Evolutionary conservation across 2,888 invertebrate genomes (phyloP), one percentile per base, ranked within the genome.

Genomic region (Cordylochernes scorpioides): DNA sequence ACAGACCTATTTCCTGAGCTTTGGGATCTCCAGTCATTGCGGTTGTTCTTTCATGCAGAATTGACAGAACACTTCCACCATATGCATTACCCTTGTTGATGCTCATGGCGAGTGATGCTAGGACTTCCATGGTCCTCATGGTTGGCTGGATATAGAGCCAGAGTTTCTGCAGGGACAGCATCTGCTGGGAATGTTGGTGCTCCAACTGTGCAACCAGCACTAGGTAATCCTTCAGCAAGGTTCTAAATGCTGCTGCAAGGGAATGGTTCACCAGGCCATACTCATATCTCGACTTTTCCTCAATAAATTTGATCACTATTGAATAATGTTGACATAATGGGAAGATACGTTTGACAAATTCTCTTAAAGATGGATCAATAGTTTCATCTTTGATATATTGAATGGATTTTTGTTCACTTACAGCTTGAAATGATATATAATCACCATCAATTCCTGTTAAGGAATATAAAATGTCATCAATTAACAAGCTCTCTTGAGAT

Each of bases 231-330:
- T 74, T 71, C 28, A 77, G 54, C 26, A 84, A 58, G 32, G 63
- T 62, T 45, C 68, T 64, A 54, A 91, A 68, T 3, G 75, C 72
- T 29, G 75, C 72, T 40, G 74, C 70, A 22, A 91, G 56, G 1
- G 88, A 82, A 57, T 88, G 86, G 48, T 82, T 67, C 1, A 91
- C 80, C 55, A 80, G 70, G 5, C 88, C 86, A 47, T 68, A 69
- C 51, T 71, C 71, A 58, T 74, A 70, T 30, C 66, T 59, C 43
- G 68, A 66, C 45, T 70, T 67, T 48, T 70, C 68, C 51, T 84
- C 78, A 29, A 74, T 67, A 51, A 84, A 86, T 45, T 73, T 62
- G 34, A 75, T 67, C 18, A 86, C 67, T 43, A 71, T 68, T 0
- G 80, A 78, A 51, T 78, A 86, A 52, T 78, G 65, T 2, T 73